Base-by-base conservation (phyloP, 2,888 invertebrate genomes). In the Rhimphoctona megacephalus region DNA sequence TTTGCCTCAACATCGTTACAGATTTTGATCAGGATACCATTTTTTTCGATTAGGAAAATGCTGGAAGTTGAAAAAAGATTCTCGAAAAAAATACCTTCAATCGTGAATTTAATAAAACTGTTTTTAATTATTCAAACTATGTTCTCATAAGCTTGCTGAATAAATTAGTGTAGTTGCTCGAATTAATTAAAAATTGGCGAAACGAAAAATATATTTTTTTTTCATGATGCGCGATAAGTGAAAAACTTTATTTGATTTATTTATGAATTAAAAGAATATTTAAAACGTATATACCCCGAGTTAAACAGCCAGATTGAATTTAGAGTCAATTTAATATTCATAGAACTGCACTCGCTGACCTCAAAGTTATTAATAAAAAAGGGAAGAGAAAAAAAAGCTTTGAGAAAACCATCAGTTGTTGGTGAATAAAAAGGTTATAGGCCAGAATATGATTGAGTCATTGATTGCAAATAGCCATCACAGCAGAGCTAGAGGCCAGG, bases 401-500 rank as follows among this genome's bases (percentile, higher is more conserved):
- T 61, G 61, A 61, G 61, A 61, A 61, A 61, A 61, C 17, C 30
- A 30, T 5, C 61, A 61, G 61, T 61, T 61, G 61, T 61, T 61
- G 61, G 61, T 17, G 61, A 61, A 17, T 61, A 30, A 61, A 61
- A 61, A 61, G 61, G 30, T 61, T 61, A 30, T 30, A 61, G 61
- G 61, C 30, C 30, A 17, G 30, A 30, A 30, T 25, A 30, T 61
- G 61, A 61, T 61, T 61, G 61, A 61, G 61, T 30, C 61, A 61
- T 30, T 61, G 61, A 61, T 61, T 61, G 61, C 61, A 30, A 61
- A 61, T 61, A 17, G 30, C 30, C 30, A 30, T 17, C 61, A 30
- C 61, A 30, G 17, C 30, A 17, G 30, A 61, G 30, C 30, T 9
- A 30, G 61, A 61, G 61, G 30, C 30, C 61, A 14, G 61, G 25